phyloP scores from a whole-genome alignment of 2,888 invertebrate species.

The Tipula helvola region DNA sequence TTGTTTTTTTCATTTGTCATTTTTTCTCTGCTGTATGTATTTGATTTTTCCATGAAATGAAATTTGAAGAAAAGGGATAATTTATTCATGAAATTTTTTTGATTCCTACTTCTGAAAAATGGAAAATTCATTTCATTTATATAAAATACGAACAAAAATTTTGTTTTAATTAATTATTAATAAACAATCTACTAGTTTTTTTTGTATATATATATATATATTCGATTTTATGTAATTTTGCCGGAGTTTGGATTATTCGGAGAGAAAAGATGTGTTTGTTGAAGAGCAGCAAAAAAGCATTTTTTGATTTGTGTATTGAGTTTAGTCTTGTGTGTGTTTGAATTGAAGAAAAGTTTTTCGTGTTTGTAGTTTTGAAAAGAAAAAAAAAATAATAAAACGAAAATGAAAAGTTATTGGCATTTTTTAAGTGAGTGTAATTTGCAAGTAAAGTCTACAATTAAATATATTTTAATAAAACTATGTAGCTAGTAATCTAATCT shows the following conservation, averaged over 20 bases:
- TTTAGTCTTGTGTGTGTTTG: not conserved
- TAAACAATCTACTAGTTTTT: not conserved
- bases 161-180: not conserved
- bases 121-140: not conserved
- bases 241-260: not conserved
- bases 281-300: slow-evolving; percentile 4
- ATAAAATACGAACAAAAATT: not conserved
- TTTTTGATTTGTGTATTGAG: not conserved
- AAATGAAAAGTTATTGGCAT: slow-evolving; percentile 4
- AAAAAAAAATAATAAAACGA: not conserved
- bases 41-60: not conserved
- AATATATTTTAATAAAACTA: not conserved
- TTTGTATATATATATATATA: not conserved
- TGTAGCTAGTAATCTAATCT: not conserved
- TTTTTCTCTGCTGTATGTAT: not conserved
- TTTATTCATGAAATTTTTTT: not conserved
- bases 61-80: not conserved
- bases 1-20: not conserved
- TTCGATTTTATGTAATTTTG: not conserved
- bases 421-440: not conserved
- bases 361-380: not conserved
- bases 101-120: not conserved
- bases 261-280: not conserved
- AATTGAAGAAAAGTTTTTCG: not conserved
- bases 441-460: not conserved